A percentile compares a stretch with the other conserved stretches of the same genome.
These are phyloP conservation scores for Otolemur crassicaudatus DNA, from an alignment of 2,797 vertebrate species.

Conservation along the genomic window DNA sequence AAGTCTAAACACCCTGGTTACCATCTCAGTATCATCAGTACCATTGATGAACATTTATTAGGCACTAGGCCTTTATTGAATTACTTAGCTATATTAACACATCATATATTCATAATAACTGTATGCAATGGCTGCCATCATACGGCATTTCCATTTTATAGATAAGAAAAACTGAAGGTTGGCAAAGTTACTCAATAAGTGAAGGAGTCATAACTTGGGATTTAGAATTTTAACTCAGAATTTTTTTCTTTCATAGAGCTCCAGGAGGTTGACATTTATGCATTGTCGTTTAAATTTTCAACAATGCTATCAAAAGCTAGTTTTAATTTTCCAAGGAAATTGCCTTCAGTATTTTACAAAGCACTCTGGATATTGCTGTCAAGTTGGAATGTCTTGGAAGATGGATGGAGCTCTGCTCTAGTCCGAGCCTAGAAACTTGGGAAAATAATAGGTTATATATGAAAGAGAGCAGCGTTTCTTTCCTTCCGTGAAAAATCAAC, in stretches of 20 bases:
- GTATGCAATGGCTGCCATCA: background rate
- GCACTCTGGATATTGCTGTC: background rate
- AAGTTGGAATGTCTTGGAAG: background rate
- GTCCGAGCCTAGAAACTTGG: slow-evolving; percentile 74
- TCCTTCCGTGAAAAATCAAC: slow-evolving; percentile 81
- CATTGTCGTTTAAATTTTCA: background rate
- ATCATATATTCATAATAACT: background rate
- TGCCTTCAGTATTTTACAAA: background rate
- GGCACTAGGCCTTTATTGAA: background rate
- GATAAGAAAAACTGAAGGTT: slow-evolving; percentile 33
- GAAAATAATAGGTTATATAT: slow-evolving; percentile 76
- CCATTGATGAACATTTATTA: background rate
- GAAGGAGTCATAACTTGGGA: background rate
- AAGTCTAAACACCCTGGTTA: background rate
- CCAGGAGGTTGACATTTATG: background rate
- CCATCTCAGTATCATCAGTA: background rate
- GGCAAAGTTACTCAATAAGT: background rate
- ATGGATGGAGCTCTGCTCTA: background rate
- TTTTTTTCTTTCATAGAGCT: background rate
- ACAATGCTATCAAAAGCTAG: background rate
- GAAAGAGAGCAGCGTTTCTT: slow-evolving; percentile 78
- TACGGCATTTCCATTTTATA: background rate
- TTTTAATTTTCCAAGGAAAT: slow-evolving; percentile 15
- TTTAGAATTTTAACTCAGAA: background rate
- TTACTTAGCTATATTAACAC: background rate